A percentile compares a stretch with the other conserved stretches of the same genome.
Evolutionary conservation across 2,797 vertebrate genomes (phyloP).

Genomic region (Cossypha heuglini): DNA sequence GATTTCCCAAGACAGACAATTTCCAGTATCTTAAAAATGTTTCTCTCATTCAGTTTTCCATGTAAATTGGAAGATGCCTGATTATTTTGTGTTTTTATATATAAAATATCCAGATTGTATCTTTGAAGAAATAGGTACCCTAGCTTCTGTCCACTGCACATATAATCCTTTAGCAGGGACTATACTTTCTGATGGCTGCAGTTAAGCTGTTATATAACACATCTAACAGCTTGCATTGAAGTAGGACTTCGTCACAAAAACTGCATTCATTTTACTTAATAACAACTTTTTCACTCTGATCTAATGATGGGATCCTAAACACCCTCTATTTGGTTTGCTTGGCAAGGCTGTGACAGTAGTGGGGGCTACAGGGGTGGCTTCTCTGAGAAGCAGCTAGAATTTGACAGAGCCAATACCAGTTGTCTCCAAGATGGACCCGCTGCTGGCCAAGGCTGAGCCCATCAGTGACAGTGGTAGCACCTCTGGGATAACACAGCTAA

Average conservation of each 20-base stretch:
- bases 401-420: not conserved
- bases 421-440: accelerated
- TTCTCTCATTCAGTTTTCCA: not conserved
- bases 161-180: not conserved
- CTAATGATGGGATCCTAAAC: not conserved
- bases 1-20: not conserved
- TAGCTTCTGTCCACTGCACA: not conserved
- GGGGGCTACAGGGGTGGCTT: not conserved
- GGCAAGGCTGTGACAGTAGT: not conserved
- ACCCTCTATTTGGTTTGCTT: not conserved
- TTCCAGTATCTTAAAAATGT: not conserved
- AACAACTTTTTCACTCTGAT: not conserved
- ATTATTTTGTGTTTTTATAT: not conserved
- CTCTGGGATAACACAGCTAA: not conserved
- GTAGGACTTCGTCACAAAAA: not conserved
- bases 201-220: not conserved
- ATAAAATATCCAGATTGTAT: not conserved
- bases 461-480: not conserved
- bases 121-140: not conserved
- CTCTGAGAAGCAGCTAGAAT: not conserved
- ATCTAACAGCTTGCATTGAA: not conserved
- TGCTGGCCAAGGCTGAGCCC: not conserved
- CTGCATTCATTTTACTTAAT: not conserved
- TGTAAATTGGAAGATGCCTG: not conserved
- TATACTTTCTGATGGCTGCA: not conserved